A percentile compares a stretch with the other conserved stretches of the same genome.
phyloP scores from a whole-genome alignment of 2,797 vertebrate genomes.

The Gymnothorax javanicus region DNA sequence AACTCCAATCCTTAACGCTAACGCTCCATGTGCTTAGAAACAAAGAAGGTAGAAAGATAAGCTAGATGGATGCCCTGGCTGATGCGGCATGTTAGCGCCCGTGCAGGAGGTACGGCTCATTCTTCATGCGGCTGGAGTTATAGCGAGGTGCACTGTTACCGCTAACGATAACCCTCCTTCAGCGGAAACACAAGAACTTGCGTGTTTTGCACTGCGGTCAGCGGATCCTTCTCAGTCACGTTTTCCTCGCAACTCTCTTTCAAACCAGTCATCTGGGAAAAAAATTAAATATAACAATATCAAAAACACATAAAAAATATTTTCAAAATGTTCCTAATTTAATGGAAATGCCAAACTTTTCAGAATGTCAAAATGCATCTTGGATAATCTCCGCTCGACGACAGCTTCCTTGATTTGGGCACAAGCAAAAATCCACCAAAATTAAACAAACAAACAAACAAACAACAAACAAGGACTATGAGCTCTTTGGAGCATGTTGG shows the following conservation, averaged over 20 bases:
- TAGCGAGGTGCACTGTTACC: no score
- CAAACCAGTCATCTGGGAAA: not conserved
- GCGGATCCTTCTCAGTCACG: not conserved
- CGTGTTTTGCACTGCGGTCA: not conserved
- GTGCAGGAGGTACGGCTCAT: not conserved
- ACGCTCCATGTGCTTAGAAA: not conserved
- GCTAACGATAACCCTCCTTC: not conserved
- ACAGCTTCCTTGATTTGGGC: not conserved
- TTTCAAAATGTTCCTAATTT: not conserved
- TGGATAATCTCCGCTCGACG: not conserved
- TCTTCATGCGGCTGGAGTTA: no score
- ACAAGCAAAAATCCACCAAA: not conserved
- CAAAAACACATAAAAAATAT: not conserved
- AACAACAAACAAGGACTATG: slow-evolving; percentile 16
- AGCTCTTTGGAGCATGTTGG: slow-evolving; percentile 32
- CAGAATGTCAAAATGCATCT: not conserved
- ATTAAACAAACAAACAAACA: slow-evolving; percentile 22
- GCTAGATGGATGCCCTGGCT: not conserved
- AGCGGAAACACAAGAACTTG: not conserved
- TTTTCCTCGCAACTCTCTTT: not conserved
- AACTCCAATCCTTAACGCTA: not conserved
- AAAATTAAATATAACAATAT: not conserved
- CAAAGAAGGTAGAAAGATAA: not conserved
- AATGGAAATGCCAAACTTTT: not conserved
- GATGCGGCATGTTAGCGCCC: not conserved